These are phyloP conservation scores for Setipinna tenuifilis DNA, from an alignment of 2,797 vertebrate species.

Conservation along the genomic window DNA sequence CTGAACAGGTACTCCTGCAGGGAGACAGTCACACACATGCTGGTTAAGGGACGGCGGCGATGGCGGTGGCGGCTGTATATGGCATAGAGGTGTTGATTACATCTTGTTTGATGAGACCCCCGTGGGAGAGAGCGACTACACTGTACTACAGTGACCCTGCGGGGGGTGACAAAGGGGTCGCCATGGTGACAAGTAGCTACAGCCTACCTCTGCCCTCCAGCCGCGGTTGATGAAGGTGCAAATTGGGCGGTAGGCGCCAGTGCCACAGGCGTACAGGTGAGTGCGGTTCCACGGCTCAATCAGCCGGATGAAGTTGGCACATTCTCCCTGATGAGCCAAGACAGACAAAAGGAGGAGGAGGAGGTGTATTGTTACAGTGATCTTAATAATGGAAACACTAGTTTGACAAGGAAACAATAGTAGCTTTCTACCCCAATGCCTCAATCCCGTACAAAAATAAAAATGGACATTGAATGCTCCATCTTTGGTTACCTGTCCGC, in stretches of 20 bases:
- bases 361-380: not conserved
- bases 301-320: conserved; percentile 74
- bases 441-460: not conserved
- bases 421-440: too few relatives aligned
- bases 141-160: not conserved
- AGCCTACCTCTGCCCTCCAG: conserved; percentile 71
- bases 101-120: not conserved
- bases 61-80: not conserved
- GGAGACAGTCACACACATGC: conserved; percentile 24
- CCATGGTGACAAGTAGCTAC: not conserved
- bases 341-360: not conserved
- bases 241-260: conserved; percentile 72
- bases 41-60: not conserved
- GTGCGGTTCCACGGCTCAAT: conserved; percentile 75
- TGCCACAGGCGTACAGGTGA: conserved; percentile 74
- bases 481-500: conserved; percentile 62
- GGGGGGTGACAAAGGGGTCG: not conserved
- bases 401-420: too few relatives aligned
- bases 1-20: conserved; percentile 73
- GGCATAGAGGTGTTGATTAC: not conserved
- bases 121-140: not conserved
- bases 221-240: conserved; percentile 74
- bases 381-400: not conserved
- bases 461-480: not conserved
- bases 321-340: conserved; percentile 64